Evolutionary conservation across 1,140 invertebrate species (phyloP).

Genomic region (Zaprionus gabonicus): DNA sequence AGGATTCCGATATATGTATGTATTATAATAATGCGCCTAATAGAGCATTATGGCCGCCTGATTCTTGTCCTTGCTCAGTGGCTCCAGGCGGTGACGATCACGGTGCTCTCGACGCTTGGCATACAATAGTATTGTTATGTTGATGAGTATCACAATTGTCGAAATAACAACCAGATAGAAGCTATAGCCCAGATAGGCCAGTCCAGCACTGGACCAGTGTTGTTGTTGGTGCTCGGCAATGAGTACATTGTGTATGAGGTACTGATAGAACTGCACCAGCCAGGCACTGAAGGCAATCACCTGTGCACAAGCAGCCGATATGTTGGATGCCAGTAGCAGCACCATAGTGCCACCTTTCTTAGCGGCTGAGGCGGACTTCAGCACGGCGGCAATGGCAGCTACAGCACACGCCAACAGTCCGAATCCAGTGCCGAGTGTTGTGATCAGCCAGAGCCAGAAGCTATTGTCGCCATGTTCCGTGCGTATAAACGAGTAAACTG

Average conservation of each 20-base stretch:
- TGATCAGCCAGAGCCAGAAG: constrained; percentile 80
- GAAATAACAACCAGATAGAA: constrained; percentile 80
- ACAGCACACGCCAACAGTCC: constrained; percentile 74
- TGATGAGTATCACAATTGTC: constrained; percentile 74
- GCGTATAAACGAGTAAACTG: constrained; percentile 76
- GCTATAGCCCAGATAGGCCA: constrained; percentile 80
- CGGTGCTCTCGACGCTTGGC: constrained; percentile 61
- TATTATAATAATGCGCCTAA: constrained; percentile 33
- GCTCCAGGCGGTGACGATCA: constrained; percentile 66
- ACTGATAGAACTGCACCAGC: constrained; percentile 80
- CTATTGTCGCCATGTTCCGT: constrained; percentile 71
- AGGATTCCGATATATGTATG: constrained; percentile 16
- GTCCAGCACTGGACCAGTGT: constrained; percentile 75
- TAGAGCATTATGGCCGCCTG: constrained; percentile 82
- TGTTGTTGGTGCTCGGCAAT: constrained; percentile 64
- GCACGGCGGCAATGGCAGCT: constrained; percentile 77
- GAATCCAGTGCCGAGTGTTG: constrained; percentile 78
- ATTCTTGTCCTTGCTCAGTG: constrained; percentile 72
- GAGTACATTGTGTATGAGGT: constrained; percentile 79
- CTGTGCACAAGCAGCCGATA: constrained; percentile 72
- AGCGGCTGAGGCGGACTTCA: constrained; percentile 78
- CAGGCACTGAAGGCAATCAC: constrained; percentile 78
- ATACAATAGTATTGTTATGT: constrained; percentile 71
- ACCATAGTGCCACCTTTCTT: constrained; percentile 79
- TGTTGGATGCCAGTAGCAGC: constrained; percentile 72